phyloP scores from a whole-genome alignment of 2,113 vertebrate genomes.

The Xiphophorus maculatus region DNA sequence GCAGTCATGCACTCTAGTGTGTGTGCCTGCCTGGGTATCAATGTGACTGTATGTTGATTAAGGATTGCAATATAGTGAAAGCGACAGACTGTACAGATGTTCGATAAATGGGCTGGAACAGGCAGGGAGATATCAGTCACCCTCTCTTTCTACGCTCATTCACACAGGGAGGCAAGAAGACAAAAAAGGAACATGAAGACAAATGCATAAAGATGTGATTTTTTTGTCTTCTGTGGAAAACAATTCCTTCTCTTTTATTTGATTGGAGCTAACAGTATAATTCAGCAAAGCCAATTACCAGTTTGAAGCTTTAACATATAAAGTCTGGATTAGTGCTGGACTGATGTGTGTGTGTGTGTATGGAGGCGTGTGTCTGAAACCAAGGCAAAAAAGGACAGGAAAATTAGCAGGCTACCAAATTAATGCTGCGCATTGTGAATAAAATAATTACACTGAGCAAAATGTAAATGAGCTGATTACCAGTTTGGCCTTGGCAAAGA shows the following conservation, averaged over 20 bases:
- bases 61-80: slow-evolving; percentile 53
- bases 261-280: slow-evolving; percentile 33
- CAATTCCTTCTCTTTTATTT: slow-evolving; percentile 6
- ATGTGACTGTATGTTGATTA: slow-evolving; percentile 50
- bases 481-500: neutral
- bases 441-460: slow-evolving; percentile 9
- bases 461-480: neutral
- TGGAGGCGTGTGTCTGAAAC: neutral
- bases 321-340: slow-evolving; percentile 10
- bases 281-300: slow-evolving; percentile 18
- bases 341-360: neutral
- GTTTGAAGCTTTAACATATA: neutral
- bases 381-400: neutral
- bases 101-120: slow-evolving; percentile 77
- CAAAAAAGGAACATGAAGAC: neutral
- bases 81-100: slow-evolving; percentile 70
- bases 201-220: neutral
- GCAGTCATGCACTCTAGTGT: slow-evolving; percentile 33
- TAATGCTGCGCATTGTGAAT: slow-evolving; percentile 16
- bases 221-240: slow-evolving; percentile 15
- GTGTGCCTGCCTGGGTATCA: slow-evolving; percentile 21
- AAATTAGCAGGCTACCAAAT: neutral
- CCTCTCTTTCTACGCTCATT: neutral
- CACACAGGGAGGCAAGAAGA: neutral
- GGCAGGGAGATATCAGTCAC: slow-evolving; percentile 57